Conservation (phyloP, 2,888 invertebrate species). For the Tromatobia lineatoria region DNA sequence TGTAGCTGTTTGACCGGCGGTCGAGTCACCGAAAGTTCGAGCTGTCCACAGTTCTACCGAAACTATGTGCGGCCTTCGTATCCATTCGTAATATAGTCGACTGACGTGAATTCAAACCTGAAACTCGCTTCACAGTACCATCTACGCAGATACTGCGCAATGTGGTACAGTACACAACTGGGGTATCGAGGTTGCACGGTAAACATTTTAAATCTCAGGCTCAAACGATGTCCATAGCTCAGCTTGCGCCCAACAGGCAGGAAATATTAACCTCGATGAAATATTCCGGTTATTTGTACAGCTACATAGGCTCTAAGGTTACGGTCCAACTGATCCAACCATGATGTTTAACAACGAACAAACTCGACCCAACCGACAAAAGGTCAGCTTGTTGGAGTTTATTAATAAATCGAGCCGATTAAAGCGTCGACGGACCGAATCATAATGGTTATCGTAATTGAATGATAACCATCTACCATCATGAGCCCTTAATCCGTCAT, state of each 20-base stretch:
- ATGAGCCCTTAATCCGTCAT: too few relatives aligned
- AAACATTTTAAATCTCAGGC: conserved; percentile 41
- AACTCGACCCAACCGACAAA: too few relatives aligned
- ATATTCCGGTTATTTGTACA: conserved; percentile 20
- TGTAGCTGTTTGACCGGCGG: conserved; percentile 54
- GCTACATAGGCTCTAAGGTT: background rate
- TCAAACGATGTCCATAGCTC: conserved; percentile 18
- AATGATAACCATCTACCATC: too few relatives aligned
- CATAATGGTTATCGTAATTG: too few relatives aligned
- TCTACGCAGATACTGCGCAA: conserved; percentile 17
- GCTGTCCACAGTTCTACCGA: conserved; percentile 43
- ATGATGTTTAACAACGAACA: too few relatives aligned
- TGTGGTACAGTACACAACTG: conserved; percentile 16
- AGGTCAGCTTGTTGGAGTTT: too few relatives aligned
- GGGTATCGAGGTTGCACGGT: conserved; percentile 24
- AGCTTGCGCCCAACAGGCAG: conserved; percentile 10
- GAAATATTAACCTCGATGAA: conserved; percentile 36
- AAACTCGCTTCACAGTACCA: conserved; percentile 44
- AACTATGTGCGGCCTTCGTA: conserved; percentile 46
- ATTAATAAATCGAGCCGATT: too few relatives aligned
- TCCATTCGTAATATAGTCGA: conserved; percentile 52
- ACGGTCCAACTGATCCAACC: too few relatives aligned
- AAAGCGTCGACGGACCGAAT: too few relatives aligned
- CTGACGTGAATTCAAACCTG: conserved; percentile 48
- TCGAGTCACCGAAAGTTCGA: conserved; percentile 64